These are phyloP conservation scores for Margaritifera margaritifera DNA, from an alignment of 2,888 invertebrate genomes.

Conservation along the genomic window DNA sequence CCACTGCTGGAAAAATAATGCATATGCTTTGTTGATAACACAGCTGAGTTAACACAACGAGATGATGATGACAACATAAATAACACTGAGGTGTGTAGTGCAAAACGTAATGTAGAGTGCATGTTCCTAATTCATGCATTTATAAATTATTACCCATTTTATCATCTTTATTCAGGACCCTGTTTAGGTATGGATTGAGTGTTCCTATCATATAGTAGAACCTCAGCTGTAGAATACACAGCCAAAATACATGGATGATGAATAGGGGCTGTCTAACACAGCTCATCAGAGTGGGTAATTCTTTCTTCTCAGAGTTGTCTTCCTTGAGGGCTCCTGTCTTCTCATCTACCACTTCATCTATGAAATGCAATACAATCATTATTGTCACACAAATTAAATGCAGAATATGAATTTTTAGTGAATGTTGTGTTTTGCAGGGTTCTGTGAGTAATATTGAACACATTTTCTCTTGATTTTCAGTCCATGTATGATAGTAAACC, in stretches of 20 bases:
- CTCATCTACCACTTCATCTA: slow-evolving; percentile 1
- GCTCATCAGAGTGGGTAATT: slow-evolving; percentile 32
- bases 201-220: slow-evolving; percentile 58
- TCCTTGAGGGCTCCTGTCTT: slow-evolving; percentile 3
- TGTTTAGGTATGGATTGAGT: slow-evolving; percentile 44
- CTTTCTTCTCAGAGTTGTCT: slow-evolving; percentile 3
- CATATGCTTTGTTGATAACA: too few species aligned
- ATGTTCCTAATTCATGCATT: background rate
- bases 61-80: too few species aligned
- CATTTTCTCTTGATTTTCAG: too few species aligned
- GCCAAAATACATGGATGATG: slow-evolving; percentile 54
- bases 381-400: too few species aligned
- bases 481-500: too few species aligned
- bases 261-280: slow-evolving; percentile 47
- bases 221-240: slow-evolving; percentile 52
- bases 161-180: slow-evolving; percentile 27
- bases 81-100: background rate
- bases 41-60: too few species aligned
- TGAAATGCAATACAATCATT: background rate
- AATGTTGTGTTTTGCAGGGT: too few species aligned
- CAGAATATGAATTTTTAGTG: too few species aligned
- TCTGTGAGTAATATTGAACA: too few species aligned
- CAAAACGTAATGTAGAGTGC: background rate
- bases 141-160: slow-evolving; percentile 28
- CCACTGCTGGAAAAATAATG: too few species aligned